Base-by-base conservation (phyloP, 2,113 vertebrate genomes). In the Ceuthmochares aereus region DNA sequence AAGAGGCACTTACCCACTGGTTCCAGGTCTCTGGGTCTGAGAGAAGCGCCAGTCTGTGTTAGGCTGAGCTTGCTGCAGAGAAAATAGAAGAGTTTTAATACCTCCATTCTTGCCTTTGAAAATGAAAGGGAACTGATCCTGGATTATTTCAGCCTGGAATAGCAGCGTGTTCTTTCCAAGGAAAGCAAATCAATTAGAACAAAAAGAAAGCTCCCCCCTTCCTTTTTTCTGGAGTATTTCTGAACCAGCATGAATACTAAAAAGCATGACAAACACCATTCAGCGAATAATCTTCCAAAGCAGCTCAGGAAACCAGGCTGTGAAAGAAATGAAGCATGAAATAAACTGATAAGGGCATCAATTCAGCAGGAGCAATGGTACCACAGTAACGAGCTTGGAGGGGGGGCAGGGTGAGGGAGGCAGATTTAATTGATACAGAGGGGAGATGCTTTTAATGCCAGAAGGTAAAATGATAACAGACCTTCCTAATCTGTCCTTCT, bases 21-120 rank as follows among this genome's bases (percentile, higher is more conserved):
- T 99, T 98, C 99, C 99, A 6, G 99, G 99, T 98, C 99, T 99
- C 98, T 99, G 99, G 97, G 99, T 99, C 98, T 99, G 99, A 86
- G 98, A 99, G 96, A 99, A 99, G 91, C 99, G 99, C 99, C 99
- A 99, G 94, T 99, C 99, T 76, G 98, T 98, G 97, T 99, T 99
- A 87, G 99, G 99, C 16, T 99, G 99, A 94, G 99, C 99, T 99
- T 99, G 99, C 99, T 99, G 98, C 93, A 97, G 96, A 97, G 95
- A 97, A 97, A 98, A 97, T 56, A 97, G 84, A 98, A 97, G 76
- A 98, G 84, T 91, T 95, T 97, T 97, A 98, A 94, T 96, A 91
- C 58, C 26, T 94, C 64, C 55, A 58, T 94, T 95, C 81, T 64
- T 54, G 79, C 66, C 40, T 93, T 89, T 91, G 82, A 87, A 88